Conservation (phyloP, 2,888 invertebrate species). For the Gibbula magus region DNA sequence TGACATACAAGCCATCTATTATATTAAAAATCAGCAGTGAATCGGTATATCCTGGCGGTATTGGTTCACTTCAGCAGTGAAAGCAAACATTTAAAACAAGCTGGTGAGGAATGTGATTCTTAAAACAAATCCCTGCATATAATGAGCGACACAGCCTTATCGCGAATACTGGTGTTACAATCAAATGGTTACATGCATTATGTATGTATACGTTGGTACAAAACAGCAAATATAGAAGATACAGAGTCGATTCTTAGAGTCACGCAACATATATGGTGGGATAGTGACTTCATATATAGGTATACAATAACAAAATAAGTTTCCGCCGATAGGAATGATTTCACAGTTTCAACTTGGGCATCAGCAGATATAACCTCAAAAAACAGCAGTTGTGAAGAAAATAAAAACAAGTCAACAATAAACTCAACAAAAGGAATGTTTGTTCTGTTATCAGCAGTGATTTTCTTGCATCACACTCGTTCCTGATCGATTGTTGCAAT, state of each 20-base stretch:
- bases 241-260: not conserved
- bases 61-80: too few species aligned
- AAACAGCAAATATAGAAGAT: not conserved
- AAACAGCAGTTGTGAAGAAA: not conserved
- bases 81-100: too few species aligned
- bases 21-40: too few species aligned
- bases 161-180: not conserved
- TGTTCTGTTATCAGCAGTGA: slow-evolving; percentile 3
- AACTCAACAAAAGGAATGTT: slow-evolving; percentile 2
- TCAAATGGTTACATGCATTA: not conserved
- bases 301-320: too few species aligned
- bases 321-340: too few species aligned
- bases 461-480: not conserved
- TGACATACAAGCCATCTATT: too few species aligned
- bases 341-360: too few species aligned
- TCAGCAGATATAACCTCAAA: too few species aligned
- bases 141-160: not conserved
- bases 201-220: not conserved
- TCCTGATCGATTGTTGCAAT: not conserved
- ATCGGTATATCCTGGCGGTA: too few species aligned
- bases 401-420: slow-evolving; percentile 5
- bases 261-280: not conserved
- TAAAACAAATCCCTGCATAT: too few species aligned
- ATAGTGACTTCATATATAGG: too few species aligned
- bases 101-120: too few species aligned